A percentile compares a stretch with the other conserved stretches of the same genome.
Conservation (phyloP, 2,888 invertebrate genomes). For the Allacma fusca region DNA sequence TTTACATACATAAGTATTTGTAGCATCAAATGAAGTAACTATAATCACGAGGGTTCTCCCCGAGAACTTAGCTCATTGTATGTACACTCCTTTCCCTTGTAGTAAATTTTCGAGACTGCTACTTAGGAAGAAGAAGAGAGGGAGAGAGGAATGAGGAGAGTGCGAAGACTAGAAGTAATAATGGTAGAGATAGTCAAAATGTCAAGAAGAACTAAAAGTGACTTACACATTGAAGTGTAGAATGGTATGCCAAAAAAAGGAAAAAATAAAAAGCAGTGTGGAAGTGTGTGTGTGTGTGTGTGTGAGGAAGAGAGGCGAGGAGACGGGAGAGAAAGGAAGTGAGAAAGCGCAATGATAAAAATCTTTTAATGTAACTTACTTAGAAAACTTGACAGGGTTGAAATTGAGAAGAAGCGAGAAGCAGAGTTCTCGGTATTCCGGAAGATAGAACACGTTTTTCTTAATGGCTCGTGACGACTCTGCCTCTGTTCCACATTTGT, state of each 20-base stretch:
- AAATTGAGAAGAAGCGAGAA: constrained; percentile 80
- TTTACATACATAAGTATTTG: too few relatives aligned
- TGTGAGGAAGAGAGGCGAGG: not conserved
- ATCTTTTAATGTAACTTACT: constrained; percentile 66
- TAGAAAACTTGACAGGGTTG: constrained; percentile 85
- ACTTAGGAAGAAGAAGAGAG: not conserved
- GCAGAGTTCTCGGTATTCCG: constrained; percentile 92
- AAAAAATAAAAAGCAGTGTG: too few relatives aligned
- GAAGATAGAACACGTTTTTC: constrained; percentile 89
- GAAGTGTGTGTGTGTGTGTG: not conserved
- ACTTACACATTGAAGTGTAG: not conserved
- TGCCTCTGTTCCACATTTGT: constrained; percentile 74
- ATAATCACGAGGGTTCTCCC: too few relatives aligned
- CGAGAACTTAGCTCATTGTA: too few relatives aligned
- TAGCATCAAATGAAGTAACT: too few relatives aligned
- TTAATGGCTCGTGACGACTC: constrained; percentile 86
- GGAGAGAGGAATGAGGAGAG: not conserved
- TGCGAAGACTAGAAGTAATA: not conserved
- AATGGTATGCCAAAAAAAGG: too few relatives aligned
- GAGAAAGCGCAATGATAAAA: constrained; percentile 4
- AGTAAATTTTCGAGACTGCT: too few relatives aligned
- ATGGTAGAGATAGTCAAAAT: constrained; percentile 1
- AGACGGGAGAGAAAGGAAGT: not conserved
- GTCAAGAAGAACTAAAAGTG: not conserved
- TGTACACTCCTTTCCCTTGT: too few relatives aligned